Base-by-base conservation (phyloP, 2,888 invertebrate genomes). In the Thymelicus lineola region DNA sequence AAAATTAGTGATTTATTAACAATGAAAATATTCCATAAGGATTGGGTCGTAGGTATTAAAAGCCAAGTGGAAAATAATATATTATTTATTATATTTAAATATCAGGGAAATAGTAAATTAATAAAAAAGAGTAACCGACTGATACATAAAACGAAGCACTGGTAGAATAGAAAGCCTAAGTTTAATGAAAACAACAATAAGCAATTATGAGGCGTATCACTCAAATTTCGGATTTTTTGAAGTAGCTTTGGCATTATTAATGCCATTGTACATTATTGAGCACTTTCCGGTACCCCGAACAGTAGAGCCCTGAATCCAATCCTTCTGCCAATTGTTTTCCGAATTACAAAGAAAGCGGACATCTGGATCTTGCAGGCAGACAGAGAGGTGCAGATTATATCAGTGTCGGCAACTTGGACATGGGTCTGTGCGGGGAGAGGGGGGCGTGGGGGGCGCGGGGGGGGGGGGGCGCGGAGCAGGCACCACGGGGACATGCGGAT, bases 401-500 rank as follows among this genome's bases (percentile, higher is more conserved):
- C 48, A 20, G 58, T 46, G 57, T 57, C 58, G 58, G 64, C 66
- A 58, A 59, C 58, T 17, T 46, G 48, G 48, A 50, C 48, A 45
- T 35, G 38, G 59, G 66, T 17, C 45, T 28, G 66, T 66, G 76
- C 73, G 75, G 78, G 76, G 66, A 75, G 70, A 60, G 71, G 75
- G 72, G 58, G 67, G 66, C 73, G 75, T 73, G 71, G 68, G 72
- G 58, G 67, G 66, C 73, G 75, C 73, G 71, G 68, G 67, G 77
- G 74, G 78, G 38, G 38, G 42, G 42, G 1, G 12, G 10, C 82
- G 79, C 76, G 12, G 10, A 82, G 79, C 76, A 76, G 81, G 83
- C 84, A 81, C 86, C 86, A 86, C 84, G 79, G 80, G 88, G 85
- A 75, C 90, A 91, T 91, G 92, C 93, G 89, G 88, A 91, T 88